Evolutionary conservation across 2,113 vertebrate genomes (phyloP).

Genomic region (Anthoscopus minutus): DNA sequence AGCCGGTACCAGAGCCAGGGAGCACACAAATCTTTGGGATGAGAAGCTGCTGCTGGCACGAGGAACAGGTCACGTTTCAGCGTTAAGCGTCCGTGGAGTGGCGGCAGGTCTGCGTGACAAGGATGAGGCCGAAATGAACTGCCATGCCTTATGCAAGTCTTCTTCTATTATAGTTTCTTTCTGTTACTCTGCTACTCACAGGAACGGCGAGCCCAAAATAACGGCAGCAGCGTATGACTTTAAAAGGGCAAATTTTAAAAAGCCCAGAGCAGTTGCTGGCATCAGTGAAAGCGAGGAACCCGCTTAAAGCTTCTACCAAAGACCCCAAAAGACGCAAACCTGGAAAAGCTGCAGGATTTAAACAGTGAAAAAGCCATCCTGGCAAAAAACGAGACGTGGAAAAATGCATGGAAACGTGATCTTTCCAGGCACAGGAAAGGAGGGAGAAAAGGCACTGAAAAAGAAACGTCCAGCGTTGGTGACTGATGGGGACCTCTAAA

Average conservation of each 20-base stretch:
- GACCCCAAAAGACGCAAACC: not conserved
- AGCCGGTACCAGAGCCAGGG: not conserved
- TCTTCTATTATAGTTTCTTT: not conserved
- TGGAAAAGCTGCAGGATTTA: not conserved
- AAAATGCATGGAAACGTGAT: not conserved
- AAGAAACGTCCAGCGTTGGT: rapidly evolving
- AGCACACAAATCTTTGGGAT: not conserved
- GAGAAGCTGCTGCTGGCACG: not conserved
- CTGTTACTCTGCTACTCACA: not conserved
- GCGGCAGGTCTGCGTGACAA: not conserved
- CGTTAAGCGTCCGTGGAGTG: not conserved
- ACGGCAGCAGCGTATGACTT: not conserved
- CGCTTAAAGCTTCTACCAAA: rapidly evolving
- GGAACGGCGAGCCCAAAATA: not conserved
- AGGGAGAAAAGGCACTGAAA: not conserved
- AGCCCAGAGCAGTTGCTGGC: not conserved
- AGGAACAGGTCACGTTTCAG: not conserved
- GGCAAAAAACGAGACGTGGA: not conserved
- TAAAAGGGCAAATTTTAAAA: not conserved
- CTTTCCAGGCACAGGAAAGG: not conserved
- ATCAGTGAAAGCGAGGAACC: not conserved
- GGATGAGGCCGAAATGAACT: not conserved
- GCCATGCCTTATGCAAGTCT: not conserved
- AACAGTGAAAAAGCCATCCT: not conserved
- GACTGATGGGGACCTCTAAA: not conserved